Evolutionary conservation across 1,140 invertebrate species (phyloP).

Genomic region (Conus ventricosus): DNA sequence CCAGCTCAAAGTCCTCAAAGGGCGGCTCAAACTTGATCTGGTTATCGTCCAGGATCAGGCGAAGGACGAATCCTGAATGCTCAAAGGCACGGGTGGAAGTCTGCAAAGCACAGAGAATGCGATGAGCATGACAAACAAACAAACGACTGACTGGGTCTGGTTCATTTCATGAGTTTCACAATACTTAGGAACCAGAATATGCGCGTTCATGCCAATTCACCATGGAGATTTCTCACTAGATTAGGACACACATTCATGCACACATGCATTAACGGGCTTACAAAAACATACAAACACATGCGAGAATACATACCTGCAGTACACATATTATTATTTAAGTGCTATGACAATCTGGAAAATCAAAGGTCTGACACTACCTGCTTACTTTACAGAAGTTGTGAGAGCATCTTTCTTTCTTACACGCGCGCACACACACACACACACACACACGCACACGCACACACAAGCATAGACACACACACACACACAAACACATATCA

Average conservation of each 20-base stretch:
- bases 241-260: background rate
- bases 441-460: too few relatives aligned
- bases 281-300: background rate
- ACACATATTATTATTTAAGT: too few relatives aligned
- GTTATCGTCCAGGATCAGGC: conserved; percentile 82
- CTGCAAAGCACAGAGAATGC: conserved; percentile 37
- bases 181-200: background rate
- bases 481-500: too few relatives aligned
- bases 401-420: background rate
- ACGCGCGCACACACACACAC: too few relatives aligned
- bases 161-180: too few relatives aligned
- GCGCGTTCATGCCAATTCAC: background rate
- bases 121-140: too few relatives aligned
- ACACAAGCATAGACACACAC: too few relatives aligned
- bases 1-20: conserved; percentile 84
- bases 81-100: conserved; percentile 69
- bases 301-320: background rate
- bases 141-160: too few relatives aligned
- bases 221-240: too few relatives aligned
- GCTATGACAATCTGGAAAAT: too few relatives aligned
- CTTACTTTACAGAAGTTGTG: too few relatives aligned
- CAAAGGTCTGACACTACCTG: too few relatives aligned
- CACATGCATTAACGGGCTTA: background rate
- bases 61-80: conserved; percentile 85
- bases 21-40: conserved; percentile 86